phyloP scores from a whole-genome alignment of 2,888 invertebrate genomes.

The Xestia ashworthii region DNA sequence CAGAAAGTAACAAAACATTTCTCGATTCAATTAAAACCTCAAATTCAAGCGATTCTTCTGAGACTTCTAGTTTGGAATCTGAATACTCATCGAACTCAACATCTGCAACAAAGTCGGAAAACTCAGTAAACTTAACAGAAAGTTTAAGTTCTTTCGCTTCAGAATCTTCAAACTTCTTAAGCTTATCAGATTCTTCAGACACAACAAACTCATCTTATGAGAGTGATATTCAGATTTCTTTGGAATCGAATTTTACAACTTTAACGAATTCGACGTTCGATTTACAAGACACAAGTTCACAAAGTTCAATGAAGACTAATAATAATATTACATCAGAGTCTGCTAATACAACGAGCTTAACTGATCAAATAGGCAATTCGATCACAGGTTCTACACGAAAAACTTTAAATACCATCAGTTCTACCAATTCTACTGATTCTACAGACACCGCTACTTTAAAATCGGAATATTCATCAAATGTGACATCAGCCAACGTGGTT shows the following conservation, averaged over 20 bases:
- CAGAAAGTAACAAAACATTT: neutral
- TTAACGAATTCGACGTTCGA: conserved; percentile 10
- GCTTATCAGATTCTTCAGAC: conserved; percentile 4
- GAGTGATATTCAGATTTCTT: conserved; percentile 7
- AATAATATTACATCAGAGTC: conserved; percentile 27
- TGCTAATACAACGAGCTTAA: conserved; percentile 35
- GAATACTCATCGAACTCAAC: conserved; percentile 20
- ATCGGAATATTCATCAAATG: conserved; percentile 29
- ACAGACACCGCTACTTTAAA: conserved; percentile 18
- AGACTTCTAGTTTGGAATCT: conserved; percentile 21
- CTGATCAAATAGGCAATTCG: conserved; percentile 16
- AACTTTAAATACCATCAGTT: conserved; percentile 7
- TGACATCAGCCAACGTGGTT: conserved; percentile 7
- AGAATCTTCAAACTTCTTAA: conserved; percentile 13
- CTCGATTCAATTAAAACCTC: conserved; percentile 1
- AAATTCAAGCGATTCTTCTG: conserved; percentile 32
- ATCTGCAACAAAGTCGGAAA: conserved; percentile 2
- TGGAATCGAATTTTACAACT: conserved; percentile 26
- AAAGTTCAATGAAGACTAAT: neutral
- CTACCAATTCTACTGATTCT: conserved; percentile 40
- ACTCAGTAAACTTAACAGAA: conserved; percentile 21
- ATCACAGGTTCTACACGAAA: neutral
- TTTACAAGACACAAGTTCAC: neutral
- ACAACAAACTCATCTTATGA: conserved; percentile 29
- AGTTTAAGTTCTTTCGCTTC: conserved; percentile 17